Percentiles rank a stretch among this genome's conserved stretches.
Evolutionary conservation across 1,140 invertebrate species (phyloP).

Genomic region (Drosophila tani): DNA sequence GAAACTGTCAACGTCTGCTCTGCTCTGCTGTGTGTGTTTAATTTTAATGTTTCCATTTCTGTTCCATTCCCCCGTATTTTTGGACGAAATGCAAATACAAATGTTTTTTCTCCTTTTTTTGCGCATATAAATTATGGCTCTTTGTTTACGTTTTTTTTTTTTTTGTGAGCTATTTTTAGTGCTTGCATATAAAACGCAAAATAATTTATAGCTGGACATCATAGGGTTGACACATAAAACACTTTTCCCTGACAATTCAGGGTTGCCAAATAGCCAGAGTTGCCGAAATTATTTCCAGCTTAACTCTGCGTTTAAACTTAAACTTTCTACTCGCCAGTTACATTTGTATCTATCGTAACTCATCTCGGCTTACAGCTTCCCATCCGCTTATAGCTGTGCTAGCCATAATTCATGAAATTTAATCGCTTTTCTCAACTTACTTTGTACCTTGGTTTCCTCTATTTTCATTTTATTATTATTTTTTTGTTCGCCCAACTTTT

Average conservation of each 20-base stretch:
- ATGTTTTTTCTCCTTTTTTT: conserved; percentile 18
- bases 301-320: conserved; percentile 17
- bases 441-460: conserved; percentile 28
- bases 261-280: not conserved
- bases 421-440: conserved; percentile 64
- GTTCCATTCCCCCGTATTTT: conserved; percentile 6
- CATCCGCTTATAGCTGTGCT: conserved; percentile 30
- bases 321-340: conserved; percentile 26
- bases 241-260: not conserved
- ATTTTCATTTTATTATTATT: conserved; percentile 30
- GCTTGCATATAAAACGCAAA: conserved; percentile 16
- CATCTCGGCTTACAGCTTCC: conserved; percentile 60
- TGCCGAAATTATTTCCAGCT: conserved; percentile 3
- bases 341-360: conserved; percentile 59
- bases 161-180: conserved; percentile 4
- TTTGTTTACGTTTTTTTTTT: conserved; percentile 26
- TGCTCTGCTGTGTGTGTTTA: conserved; percentile 29
- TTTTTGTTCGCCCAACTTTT: conserved; percentile 16
- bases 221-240: conserved; percentile 32
- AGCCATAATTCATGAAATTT: conserved; percentile 71
- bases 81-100: conserved; percentile 41
- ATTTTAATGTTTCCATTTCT: conserved; percentile 54
- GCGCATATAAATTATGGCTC: conserved; percentile 31
- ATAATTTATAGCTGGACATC: conserved; percentile 31
- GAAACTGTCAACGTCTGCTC: conserved; percentile 69